Base-by-base conservation (phyloP, 2,797 vertebrate species). In the Echiichthys vipera region DNA sequence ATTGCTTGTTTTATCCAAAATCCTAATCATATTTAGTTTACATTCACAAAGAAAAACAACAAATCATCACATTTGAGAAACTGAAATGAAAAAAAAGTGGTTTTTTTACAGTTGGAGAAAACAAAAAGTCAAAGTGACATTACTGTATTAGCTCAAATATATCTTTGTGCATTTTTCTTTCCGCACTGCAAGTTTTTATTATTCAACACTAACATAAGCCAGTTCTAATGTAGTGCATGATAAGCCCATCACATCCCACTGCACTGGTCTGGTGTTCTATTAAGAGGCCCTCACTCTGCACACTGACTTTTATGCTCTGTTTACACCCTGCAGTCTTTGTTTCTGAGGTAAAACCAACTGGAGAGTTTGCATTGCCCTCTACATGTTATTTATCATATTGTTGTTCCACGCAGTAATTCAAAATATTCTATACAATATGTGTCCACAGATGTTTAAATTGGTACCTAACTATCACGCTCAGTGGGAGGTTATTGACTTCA, bases 371-470 rank as follows among this genome's bases (percentile, higher is more conserved):
- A 55, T 11, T 18, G 20, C 51, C 45, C 51, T 27, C 42, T 59
- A 39, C 5, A 54, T 50, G 63, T 65, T 68, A 76, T 78, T 69
- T 20, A 55, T 79, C 68, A 65, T 17, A 40, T n/a, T 64, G 20
- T 71, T 42, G n/a, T 37, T 73, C 34, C 30, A 54, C n/a, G 46
- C 5, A 7, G 50, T 66, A 59, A 74, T 67, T 70, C 27, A 74
- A 27, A 58, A 18, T 62, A 46, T 30, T 67, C 39, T 18, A 47
- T 25, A 30, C 37, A 56, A 18, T 11, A 5, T 36, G 25, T 7
- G 20, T 50, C 30, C 36, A 58, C 42, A 54, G 59, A 71, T 68
- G 59, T 14, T 17, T n/a, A 50, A 45, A 64, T 24, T 45, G 29
- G 14, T 59, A 58, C 15, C 39, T 6, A 49, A 53, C 63, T 13